Base-by-base conservation (phyloP, 2,888 invertebrate species). In the Apocheima hispidaria region DNA sequence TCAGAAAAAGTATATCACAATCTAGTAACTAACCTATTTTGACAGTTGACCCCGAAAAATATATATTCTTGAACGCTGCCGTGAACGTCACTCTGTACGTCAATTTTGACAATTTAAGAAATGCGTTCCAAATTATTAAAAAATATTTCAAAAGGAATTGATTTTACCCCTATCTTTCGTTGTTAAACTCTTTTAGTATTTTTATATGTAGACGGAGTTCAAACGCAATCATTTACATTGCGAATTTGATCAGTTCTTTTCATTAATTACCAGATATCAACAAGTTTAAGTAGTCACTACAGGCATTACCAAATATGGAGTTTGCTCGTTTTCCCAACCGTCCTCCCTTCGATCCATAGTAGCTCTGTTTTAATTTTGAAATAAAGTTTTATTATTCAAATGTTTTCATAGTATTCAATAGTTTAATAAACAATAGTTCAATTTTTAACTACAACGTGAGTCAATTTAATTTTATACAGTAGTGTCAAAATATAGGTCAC, bases 261-360 rank as follows among this genome's bases (percentile, higher is more conserved):
- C 33, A 2, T 2, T 38, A 59, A 57, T 7, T 26, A 23, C 30
- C 58, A 65, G 58, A 68, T 66, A 70, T 68, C 66, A 69, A 61
- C 68, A 55, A 79, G 78, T 82, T 83, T 81, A 78, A 84, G 84
- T 83, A 83, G 88, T 83, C 81, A 82, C 90, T 88, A 87, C 87
- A 92, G 89, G 93, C 94, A 94, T 94, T 94, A 94, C 94, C 94
- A 94, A 94, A 94, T 94, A 94, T 94, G 94, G 94, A 93, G 93
- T 94, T 94, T 91, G 93, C 93, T 93, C 93, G 93, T 93, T 93
- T 93, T 93, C 93, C 93, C 92, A 90, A 91, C 92, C 92, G 91
- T 90, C 90, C 91, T 91, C 91, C 92, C 92, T 93, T 91, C 92
- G 86, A 86, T 92, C 90, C 90, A 84, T 90, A 90, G 89, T 86